Conservation (phyloP, 2,113 vertebrate species). For the Aegotheles bennettii region DNA sequence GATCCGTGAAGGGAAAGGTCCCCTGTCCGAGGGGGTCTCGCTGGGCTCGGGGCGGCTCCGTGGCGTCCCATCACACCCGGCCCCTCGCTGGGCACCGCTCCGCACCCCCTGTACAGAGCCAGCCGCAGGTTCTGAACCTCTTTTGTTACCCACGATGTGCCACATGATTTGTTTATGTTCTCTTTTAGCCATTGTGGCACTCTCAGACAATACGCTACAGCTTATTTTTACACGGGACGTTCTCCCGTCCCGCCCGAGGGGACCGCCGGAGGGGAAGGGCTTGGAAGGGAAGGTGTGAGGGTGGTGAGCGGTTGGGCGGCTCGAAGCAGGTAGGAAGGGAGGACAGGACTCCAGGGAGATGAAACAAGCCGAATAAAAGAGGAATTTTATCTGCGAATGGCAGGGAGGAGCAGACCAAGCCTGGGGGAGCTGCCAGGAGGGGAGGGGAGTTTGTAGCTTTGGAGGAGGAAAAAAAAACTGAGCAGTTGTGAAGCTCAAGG, state of each 20-base stretch:
- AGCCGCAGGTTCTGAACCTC: background rate
- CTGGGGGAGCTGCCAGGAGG: background rate
- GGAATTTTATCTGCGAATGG: background rate
- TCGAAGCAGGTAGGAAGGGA: background rate
- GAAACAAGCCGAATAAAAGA: background rate
- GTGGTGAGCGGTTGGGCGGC: background rate
- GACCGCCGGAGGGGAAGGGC: no score
- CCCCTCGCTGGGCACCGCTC: no score
- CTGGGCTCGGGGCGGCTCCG: background rate
- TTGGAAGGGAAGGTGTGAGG: background rate
- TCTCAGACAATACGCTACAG: background rate
- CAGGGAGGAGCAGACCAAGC: background rate
- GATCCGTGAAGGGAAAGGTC: background rate
- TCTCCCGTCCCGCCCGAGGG: rapidly evolving
- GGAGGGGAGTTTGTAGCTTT: background rate
- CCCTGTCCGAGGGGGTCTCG: background rate
- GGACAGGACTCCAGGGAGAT: background rate
- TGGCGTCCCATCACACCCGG: no score
- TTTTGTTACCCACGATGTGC: rapidly evolving
- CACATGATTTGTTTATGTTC: background rate
- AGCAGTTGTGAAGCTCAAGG: background rate
- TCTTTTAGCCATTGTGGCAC: background rate
- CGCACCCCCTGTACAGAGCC: background rate
- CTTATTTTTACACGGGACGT: background rate
- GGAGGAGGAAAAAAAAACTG: background rate